phyloP scores from a whole-genome alignment of 2,113 vertebrate genomes.

The Colius striatus region DNA sequence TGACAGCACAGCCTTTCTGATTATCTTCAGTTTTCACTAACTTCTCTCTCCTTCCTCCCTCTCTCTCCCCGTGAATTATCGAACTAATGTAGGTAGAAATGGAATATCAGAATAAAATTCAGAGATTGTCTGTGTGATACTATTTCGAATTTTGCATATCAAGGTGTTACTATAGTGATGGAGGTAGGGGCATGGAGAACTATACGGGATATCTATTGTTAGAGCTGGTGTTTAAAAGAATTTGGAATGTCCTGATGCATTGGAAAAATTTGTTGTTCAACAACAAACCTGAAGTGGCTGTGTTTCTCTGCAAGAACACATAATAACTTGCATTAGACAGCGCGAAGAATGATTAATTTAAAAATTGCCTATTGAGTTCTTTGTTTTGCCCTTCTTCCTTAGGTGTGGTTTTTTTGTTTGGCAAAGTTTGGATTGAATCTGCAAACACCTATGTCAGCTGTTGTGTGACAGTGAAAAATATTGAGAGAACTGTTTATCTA shows the following conservation, averaged over 20 bases:
- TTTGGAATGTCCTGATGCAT: background rate
- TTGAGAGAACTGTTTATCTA: conserved; percentile 92
- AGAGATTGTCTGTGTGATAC: background rate
- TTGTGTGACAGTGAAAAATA: conserved; percentile 92
- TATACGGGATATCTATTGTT: background rate
- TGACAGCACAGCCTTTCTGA: conserved; percentile 25
- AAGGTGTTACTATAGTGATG: conserved; percentile 15
- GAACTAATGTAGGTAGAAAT: background rate
- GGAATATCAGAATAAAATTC: background rate
- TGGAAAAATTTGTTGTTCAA: background rate
- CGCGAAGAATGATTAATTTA: background rate
- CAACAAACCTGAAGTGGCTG: background rate
- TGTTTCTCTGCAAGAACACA: background rate
- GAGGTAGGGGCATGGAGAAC: background rate
- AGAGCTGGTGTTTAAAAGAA: background rate
- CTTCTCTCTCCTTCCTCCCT: background rate
- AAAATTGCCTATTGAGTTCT: background rate
- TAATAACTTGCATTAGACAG: background rate
- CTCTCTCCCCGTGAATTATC: background rate
- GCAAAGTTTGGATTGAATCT: conserved; percentile 95
- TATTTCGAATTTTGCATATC: background rate
- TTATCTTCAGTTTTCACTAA: background rate
- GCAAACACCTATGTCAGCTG: conserved; percentile 90
- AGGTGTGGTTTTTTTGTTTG: conserved; percentile 97
- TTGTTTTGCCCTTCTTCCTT: conserved; percentile 1